Conservation (phyloP, 2,797 vertebrate genomes). For the Steatocranus sp. region DNA sequence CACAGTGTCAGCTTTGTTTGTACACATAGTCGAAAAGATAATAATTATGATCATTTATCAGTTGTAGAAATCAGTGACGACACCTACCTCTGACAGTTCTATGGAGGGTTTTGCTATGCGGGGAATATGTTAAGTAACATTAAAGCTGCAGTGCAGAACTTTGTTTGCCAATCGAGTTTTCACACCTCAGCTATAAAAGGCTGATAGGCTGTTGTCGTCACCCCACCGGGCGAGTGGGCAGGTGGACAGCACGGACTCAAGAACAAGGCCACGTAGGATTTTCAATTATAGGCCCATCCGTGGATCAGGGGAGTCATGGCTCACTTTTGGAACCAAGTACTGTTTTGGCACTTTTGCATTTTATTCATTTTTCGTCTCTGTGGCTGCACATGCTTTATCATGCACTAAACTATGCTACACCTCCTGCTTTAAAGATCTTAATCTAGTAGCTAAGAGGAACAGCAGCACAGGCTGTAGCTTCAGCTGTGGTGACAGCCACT, state of each 20-base stretch:
- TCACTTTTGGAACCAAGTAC: background rate
- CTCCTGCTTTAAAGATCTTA: background rate
- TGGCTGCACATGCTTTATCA: background rate
- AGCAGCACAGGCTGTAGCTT: background rate
- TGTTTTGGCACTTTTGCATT: background rate
- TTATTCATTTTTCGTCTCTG: background rate
- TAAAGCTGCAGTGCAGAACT: background rate
- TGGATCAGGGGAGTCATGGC: background rate
- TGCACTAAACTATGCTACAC: background rate
- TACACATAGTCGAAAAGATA: background rate
- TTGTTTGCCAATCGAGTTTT: background rate
- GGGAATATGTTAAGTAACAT: background rate
- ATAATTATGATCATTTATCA: background rate
- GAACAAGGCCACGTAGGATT: background rate
- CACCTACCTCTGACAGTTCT: background rate
- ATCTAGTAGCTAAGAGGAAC: background rate
- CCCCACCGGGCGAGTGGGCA: background rate
- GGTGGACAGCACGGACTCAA: background rate
- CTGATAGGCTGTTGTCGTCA: background rate
- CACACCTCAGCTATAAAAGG: background rate
- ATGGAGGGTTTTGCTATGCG: too few species aligned
- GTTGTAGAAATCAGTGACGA: background rate
- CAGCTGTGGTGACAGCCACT: fast-evolving
- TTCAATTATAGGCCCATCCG: background rate
- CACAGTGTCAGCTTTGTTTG: background rate